Percentiles rank a stretch among this genome's conserved stretches.
Evolutionary conservation across 2,113 vertebrate species (phyloP).

Genomic region (Megaceryle torquata): DNA sequence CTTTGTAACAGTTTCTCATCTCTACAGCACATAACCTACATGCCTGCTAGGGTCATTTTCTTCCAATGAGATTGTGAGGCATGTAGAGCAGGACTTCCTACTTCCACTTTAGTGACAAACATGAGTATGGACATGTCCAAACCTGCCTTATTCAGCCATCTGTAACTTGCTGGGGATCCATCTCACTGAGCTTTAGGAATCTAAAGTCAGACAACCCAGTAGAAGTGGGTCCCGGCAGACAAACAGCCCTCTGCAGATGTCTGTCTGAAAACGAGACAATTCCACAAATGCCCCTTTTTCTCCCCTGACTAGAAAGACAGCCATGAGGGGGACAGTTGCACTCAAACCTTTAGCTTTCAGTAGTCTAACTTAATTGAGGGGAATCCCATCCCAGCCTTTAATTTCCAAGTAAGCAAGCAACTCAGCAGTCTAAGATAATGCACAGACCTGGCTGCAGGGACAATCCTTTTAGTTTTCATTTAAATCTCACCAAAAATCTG

Average conservation of each 20-base stretch:
- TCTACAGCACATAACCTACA: not conserved
- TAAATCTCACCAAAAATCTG: not conserved
- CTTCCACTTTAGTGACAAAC: not conserved
- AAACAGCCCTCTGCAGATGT: not conserved
- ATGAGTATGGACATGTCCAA: not conserved
- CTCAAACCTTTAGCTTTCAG: not conserved
- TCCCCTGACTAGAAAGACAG: not conserved
- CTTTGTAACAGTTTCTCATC: not conserved
- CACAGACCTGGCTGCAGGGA: not conserved
- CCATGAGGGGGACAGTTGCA: not conserved
- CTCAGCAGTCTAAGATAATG: not conserved
- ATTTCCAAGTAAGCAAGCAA: not conserved
- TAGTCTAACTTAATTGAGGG: not conserved
- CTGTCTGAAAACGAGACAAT: not conserved
- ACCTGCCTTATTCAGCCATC: not conserved
- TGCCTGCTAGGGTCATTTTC: not conserved
- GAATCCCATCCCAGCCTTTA: not conserved
- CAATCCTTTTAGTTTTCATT: not conserved
- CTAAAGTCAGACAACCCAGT: not conserved
- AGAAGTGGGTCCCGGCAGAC: not conserved
- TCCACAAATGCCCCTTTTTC: not conserved
- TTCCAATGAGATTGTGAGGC: not conserved
- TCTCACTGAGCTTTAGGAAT: not conserved
- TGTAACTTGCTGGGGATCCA: not conserved
- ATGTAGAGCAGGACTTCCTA: not conserved